phyloP scores from a whole-genome alignment of 2,797 vertebrate genomes.

The Catamblyrhynchus diadema region DNA sequence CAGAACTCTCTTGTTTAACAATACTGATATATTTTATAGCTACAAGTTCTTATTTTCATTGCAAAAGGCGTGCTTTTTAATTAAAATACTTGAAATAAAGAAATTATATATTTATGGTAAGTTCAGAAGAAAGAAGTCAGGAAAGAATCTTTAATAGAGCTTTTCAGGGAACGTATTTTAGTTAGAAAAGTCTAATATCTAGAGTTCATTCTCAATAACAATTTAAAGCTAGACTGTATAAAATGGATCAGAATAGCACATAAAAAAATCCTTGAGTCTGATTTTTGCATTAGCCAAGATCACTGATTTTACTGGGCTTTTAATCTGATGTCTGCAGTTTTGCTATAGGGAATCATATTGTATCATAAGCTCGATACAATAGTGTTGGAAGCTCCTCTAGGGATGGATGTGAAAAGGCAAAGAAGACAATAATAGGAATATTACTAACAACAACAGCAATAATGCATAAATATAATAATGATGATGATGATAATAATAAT shows the following conservation, averaged over 20 bases:
- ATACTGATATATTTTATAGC: not conserved
- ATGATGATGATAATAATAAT: not conserved
- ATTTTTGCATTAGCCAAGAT: not conserved
- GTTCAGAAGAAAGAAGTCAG: not conserved
- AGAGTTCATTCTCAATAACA: not conserved
- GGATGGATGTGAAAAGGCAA: not conserved
- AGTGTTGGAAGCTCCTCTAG: not conserved
- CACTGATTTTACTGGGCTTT: not conserved
- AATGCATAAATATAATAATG: not conserved
- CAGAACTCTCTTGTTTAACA: not conserved
- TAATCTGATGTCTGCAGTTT: not conserved
- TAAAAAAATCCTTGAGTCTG: not conserved
- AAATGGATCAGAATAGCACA: not conserved
- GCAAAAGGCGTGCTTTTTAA: not conserved
- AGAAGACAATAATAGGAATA: not conserved
- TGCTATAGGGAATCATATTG: not conserved
- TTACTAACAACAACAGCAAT: not conserved
- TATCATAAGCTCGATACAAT: not conserved
- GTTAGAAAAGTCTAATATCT: not conserved
- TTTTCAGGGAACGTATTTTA: not conserved
- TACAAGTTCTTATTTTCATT: not conserved
- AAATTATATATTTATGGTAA: not conserved
- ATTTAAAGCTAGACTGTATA: not conserved
- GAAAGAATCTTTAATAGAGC: not conserved
- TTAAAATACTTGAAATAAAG: not conserved